Evolutionary conservation across 2,888 invertebrate species (phyloP), one percentile per base, ranked within the genome.

Genomic region (Lymantria monacha): DNA sequence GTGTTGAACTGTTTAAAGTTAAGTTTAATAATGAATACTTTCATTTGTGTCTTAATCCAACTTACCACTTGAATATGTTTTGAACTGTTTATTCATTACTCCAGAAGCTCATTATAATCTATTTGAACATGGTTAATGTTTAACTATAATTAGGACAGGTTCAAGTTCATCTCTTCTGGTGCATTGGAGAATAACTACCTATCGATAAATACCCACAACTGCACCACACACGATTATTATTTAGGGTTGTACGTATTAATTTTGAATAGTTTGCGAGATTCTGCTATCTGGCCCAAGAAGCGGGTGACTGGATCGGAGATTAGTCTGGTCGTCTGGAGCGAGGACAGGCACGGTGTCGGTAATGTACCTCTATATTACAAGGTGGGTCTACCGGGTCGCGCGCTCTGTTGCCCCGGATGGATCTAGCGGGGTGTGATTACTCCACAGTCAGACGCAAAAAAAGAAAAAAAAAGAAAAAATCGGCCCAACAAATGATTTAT

Each of bases 151-250:
- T 61, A 61, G 54, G 47, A 51, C 60, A 64, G 66, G 78, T 76
- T 80, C 74, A 79, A 79, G 79, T 71, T 75, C 73, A 65, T 43
- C 57, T 57, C 53, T 71, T 66, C 57, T 71, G 67, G 76, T 75
- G 73, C 74, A 76, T 63, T 63, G 57, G 57, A 48, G 61, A 53
- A 61, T 74, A 71, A 73, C 67, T 63, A 64, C 9, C 41, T 8
- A 14, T 57, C 59, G 64, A 70, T 74, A 70, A 72, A 68, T 63
- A 62, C 61, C 49, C 56, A 55, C 46, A 44, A 53, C n/a, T 52
- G 36, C 56, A 59, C 69, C 69, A 59, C 70, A 66, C 62, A 66
- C 64, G 59, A 55, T 46, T 57, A 44, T 12, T 49, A 33, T 15
- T 49, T 36, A 63, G 68, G 65, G 65, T 31, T 65, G 46, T 30